Conservation (phyloP, 1,140 invertebrate species). For the Pseudomyrmex gracilis region DNA sequence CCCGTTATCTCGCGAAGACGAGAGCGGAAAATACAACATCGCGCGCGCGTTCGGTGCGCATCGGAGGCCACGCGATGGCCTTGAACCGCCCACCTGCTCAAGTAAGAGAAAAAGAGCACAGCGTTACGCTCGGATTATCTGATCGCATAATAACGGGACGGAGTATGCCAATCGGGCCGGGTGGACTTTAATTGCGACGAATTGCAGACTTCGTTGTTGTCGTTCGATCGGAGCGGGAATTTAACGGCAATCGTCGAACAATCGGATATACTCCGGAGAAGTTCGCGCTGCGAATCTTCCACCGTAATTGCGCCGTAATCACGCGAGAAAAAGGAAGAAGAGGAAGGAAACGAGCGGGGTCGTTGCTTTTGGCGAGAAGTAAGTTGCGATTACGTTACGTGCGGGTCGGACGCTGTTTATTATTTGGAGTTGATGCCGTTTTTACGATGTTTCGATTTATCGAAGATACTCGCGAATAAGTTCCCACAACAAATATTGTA, state of each 20-base stretch:
- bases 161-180: conserved; percentile 61
- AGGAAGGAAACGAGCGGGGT: no score
- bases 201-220: conserved; percentile 43
- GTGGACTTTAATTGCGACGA: conserved; percentile 67
- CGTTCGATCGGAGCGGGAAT: conserved; percentile 24
- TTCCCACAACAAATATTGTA: no score
- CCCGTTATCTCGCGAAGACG: background rate
- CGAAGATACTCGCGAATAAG: no score
- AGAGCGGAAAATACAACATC: conserved; percentile 55
- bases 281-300: background rate
- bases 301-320: conserved; percentile 27
- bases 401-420: no score
- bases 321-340: background rate
- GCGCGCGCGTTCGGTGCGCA: conserved; percentile 7
- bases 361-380: no score
- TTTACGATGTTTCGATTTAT: no score
- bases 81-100: conserved; percentile 72
- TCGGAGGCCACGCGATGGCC: conserved; percentile 50
- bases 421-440: no score
- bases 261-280: conserved; percentile 1
- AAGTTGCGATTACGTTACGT: no score
- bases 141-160: conserved; percentile 70
- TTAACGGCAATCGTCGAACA: conserved; percentile 46
- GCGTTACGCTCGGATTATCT: conserved; percentile 70
- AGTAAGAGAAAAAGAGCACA: conserved; percentile 4